Conservation (phyloP, 2,888 invertebrate species). For the Drosophila quasianomalipes region DNA sequence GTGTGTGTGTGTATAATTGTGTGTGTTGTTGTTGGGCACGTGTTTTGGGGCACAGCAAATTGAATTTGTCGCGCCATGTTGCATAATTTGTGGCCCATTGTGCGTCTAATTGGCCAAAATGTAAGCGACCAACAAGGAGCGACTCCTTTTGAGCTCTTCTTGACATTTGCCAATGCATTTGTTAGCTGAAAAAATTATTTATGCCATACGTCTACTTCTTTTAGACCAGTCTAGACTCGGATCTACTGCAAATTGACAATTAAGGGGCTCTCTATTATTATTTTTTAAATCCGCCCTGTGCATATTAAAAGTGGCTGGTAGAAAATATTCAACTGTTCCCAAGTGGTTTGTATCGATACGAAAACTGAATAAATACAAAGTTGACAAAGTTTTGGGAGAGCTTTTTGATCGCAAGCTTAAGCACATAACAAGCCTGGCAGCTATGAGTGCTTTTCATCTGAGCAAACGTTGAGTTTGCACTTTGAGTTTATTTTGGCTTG, state of each 20-base stretch:
- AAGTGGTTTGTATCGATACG: neutral
- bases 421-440: neutral
- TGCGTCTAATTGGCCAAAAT: conserved; percentile 76
- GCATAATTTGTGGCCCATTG: conserved; percentile 77
- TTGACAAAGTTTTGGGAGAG: neutral
- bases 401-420: neutral
- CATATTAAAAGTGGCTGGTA: neutral
- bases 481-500: neutral
- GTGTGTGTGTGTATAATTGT: conserved; percentile 17
- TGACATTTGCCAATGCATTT: conserved; percentile 9
- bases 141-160: conserved; percentile 10
- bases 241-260: neutral
- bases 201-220: conserved; percentile 12
- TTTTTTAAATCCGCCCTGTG: neutral
- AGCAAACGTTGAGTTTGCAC: neutral
- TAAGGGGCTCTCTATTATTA: neutral
- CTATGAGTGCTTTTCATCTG: neutral
- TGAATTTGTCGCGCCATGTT: conserved; percentile 77
- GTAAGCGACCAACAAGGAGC: conserved; percentile 48
- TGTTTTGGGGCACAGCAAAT: conserved; percentile 70
- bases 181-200: conserved; percentile 10
- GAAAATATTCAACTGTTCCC: neutral
- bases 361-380: neutral
- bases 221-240: conserved; percentile 16
- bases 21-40: conserved; percentile 60